Evolutionary conservation across 2,797 vertebrate species (phyloP).

Genomic region (Phrynocephalus vlangalii): DNA sequence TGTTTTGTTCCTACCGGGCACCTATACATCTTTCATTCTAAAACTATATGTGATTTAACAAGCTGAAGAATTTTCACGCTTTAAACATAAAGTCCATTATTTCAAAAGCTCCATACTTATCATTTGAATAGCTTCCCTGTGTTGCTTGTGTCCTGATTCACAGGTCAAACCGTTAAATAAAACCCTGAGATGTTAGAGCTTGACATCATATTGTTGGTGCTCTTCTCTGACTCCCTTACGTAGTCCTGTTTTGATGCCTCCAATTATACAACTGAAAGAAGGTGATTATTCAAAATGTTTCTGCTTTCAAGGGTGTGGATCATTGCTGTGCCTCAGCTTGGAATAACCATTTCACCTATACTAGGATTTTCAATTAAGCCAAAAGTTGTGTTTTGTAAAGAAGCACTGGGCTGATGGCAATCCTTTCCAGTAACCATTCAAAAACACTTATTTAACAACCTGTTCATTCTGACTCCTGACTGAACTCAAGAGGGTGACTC

Average conservation of each 20-base stretch:
- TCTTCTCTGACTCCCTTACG: background rate
- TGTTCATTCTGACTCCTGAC: background rate
- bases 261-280: conserved; percentile 1
- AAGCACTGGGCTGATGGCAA: background rate
- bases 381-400: background rate
- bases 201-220: background rate
- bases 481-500: background rate
- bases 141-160: too few species aligned
- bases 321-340: background rate
- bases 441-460: background rate
- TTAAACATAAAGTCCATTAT: too few species aligned
- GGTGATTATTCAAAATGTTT: background rate
- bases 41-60: too few species aligned
- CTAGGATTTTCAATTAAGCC: background rate
- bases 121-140: too few species aligned
- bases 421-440: background rate
- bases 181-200: background rate
- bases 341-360: background rate
- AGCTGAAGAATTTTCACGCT: too few species aligned
- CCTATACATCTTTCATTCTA: too few species aligned
- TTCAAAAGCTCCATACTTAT: too few species aligned
- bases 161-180: too few species aligned
- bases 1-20: too few species aligned
- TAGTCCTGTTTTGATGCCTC: background rate
- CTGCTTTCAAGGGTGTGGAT: background rate